Conservation (phyloP, 2,113 vertebrate species). For the Chionodraco myersi region DNA sequence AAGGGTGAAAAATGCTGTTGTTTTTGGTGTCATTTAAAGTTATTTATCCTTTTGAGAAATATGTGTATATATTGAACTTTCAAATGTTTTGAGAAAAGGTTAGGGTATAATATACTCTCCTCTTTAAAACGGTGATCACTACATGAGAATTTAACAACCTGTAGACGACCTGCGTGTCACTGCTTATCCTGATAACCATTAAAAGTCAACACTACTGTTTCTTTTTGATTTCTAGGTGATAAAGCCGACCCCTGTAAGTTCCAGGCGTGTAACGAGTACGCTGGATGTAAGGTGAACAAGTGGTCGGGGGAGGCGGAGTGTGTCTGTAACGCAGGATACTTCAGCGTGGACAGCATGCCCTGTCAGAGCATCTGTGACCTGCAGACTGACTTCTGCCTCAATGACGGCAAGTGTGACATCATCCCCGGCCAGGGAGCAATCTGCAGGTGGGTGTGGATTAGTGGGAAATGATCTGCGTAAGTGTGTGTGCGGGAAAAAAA, state of each 20-base stretch:
- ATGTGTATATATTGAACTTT: too few relatives aligned
- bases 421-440: constrained; percentile 95
- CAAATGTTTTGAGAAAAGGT: too few relatives aligned
- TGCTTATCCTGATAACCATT: not conserved
- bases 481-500: not conserved
- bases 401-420: constrained; percentile 97
- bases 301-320: constrained; percentile 95
- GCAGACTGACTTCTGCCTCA: constrained; percentile 92
- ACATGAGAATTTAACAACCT: not conserved
- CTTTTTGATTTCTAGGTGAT: constrained; percentile 84
- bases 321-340: constrained; percentile 92
- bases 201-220: not conserved
- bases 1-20: too few relatives aligned
- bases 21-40: not conserved
- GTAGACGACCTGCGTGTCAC: not conserved
- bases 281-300: constrained; percentile 91
- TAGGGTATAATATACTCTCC: too few relatives aligned
- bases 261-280: constrained; percentile 96
- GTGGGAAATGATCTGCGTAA: constrained; percentile 22
- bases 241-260: constrained; percentile 96
- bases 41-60: not conserved
- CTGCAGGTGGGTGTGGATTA: constrained; percentile 88
- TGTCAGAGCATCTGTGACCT: constrained; percentile 96
- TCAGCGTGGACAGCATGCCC: constrained; percentile 91
- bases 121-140: not conserved